Conservation (phyloP, 2,797 vertebrate genomes). For the Paedocypris micromegethes region DNA sequence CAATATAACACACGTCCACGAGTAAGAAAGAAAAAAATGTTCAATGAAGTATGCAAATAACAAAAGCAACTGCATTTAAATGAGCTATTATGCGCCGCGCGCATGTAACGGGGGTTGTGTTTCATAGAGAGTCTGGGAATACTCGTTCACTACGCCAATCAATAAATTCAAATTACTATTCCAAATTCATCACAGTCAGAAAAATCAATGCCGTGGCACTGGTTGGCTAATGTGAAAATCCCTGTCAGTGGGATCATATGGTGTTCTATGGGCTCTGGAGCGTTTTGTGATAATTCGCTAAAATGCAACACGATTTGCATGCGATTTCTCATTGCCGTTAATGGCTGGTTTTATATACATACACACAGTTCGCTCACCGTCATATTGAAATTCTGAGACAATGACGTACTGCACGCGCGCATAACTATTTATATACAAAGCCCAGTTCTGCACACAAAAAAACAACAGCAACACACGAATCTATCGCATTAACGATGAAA, state of each 20-base stretch:
- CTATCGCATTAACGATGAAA: constrained; percentile 68
- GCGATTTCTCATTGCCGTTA: no score
- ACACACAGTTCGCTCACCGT: no score
- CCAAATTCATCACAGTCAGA: constrained; percentile 87
- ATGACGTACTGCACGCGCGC: no score
- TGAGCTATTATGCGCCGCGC: constrained; percentile 67
- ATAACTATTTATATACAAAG: no score
- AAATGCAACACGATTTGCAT: background rate
- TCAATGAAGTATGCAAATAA: constrained; percentile 58
- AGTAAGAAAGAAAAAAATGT: background rate
- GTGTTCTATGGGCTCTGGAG: constrained; percentile 48
- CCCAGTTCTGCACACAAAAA: no score
- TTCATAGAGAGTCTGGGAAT: constrained; percentile 62
- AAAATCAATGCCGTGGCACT: constrained; percentile 78
- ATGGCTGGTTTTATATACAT: no score
- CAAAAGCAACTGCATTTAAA: constrained; percentile 64
- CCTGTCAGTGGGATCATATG: constrained; percentile 58
- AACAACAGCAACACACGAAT: no score
- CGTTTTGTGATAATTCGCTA: constrained; percentile 7
- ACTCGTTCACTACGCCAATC: constrained; percentile 77
- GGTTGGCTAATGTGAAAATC: constrained; percentile 82
- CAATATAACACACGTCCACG: no score
- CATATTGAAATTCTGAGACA: no score
- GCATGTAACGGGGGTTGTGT: constrained; percentile 64
- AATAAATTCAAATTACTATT: constrained; percentile 88